phyloP scores from a whole-genome alignment of 2,113 vertebrate genomes.

The Megaleporinus macrocephalus region DNA sequence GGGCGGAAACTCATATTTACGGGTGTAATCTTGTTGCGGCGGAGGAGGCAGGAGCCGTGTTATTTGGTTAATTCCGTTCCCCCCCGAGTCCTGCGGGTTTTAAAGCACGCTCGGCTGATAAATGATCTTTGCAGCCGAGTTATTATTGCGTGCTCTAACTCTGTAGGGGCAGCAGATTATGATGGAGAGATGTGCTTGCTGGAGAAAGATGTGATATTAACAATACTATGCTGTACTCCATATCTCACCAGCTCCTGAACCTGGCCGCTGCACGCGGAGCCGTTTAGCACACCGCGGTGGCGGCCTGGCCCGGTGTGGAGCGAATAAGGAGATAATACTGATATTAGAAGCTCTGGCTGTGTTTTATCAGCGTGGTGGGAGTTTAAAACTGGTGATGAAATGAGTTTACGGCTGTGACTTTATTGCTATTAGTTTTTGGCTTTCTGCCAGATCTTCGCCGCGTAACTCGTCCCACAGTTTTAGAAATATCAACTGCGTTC shows the following conservation, averaged over 20 bases:
- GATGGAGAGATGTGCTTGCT: slow-evolving; percentile 54
- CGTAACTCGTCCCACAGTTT: too few species aligned
- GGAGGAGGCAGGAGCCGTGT: slow-evolving; percentile 6
- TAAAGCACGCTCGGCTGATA: slow-evolving; percentile 60
- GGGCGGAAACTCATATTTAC: slow-evolving; percentile 43
- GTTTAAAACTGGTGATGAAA: too few species aligned
- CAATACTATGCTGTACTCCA: slow-evolving; percentile 62
- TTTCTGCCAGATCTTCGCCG: too few species aligned
- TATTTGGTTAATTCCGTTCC: slow-evolving; percentile 46
- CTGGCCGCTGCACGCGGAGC: slow-evolving; percentile 20
- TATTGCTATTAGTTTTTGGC: too few species aligned
- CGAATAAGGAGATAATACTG: background rate
- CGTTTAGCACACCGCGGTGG: background rate
- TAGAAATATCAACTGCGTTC: too few species aligned
- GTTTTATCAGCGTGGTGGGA: too few species aligned
- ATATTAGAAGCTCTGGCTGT: background rate
- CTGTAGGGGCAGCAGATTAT: slow-evolving; percentile 61
- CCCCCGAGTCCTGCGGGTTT: slow-evolving; percentile 46
- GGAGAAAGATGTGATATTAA: slow-evolving; percentile 57
- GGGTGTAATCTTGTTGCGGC: slow-evolving; percentile 46
- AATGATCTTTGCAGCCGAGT: slow-evolving; percentile 61
- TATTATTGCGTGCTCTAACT: slow-evolving; percentile 67
- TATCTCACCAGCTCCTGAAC: slow-evolving; percentile 52
- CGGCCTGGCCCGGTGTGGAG: background rate
- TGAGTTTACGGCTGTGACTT: too few species aligned